Percentiles rank a stretch among this genome's conserved stretches.
phyloP scores from a whole-genome alignment of 2,113 vertebrate species.

The Pterocles orientalis region DNA sequence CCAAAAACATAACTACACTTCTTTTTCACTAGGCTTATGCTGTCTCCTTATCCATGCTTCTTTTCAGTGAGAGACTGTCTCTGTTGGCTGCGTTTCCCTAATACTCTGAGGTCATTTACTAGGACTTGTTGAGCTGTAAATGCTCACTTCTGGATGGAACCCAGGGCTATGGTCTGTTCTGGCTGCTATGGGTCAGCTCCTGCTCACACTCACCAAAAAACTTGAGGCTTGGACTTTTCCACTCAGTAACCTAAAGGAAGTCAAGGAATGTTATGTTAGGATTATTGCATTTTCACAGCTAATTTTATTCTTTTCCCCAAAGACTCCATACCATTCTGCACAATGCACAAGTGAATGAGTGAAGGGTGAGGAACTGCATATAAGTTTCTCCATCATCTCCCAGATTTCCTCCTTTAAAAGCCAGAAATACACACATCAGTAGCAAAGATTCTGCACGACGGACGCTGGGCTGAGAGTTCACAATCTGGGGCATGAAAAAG shows the following conservation, averaged over 20 bases:
- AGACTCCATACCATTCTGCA: not conserved
- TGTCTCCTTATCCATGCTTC: not conserved
- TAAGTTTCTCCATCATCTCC: not conserved
- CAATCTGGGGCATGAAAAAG: not conserved
- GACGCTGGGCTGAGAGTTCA: not conserved
- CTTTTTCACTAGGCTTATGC: not conserved
- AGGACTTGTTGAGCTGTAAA: not conserved
- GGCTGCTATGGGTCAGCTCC: not conserved
- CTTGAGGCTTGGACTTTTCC: not conserved
- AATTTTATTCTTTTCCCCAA: not conserved
- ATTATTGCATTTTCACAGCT: not conserved
- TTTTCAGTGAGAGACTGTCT: not conserved
- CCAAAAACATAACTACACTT: not conserved
- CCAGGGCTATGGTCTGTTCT: not conserved
- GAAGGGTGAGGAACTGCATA: accelerated
- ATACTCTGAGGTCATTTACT: not conserved
- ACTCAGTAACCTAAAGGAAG: not conserved
- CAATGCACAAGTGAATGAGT: not conserved
- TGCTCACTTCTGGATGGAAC: not conserved
- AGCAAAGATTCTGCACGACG: not conserved
- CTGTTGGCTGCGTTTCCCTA: not conserved
- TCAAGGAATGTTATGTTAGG: accelerated
- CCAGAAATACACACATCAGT: not conserved
- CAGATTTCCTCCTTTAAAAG: not conserved
- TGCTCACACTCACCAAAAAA: not conserved